These are phyloP conservation scores for Embiotoca jacksoni DNA, from an alignment of 2,113 vertebrate genomes.

Conservation along the genomic window DNA sequence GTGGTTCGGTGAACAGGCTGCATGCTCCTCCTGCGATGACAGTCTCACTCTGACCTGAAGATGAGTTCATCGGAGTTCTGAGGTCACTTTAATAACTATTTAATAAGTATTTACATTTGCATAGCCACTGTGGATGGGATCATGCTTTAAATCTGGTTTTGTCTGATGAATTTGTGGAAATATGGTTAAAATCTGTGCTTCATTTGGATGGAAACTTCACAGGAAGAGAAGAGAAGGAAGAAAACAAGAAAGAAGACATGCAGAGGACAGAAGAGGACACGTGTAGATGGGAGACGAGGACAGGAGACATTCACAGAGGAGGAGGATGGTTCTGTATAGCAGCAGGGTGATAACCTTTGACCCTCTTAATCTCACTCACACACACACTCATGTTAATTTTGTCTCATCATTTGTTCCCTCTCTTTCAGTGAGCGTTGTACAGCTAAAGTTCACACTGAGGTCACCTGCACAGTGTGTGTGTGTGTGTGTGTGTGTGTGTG, in stretches of 20 bases:
- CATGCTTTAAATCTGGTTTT: too few relatives aligned
- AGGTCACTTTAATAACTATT: too few relatives aligned
- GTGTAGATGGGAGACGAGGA: not conserved
- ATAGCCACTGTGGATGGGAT: too few relatives aligned
- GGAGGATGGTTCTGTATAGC: not conserved
- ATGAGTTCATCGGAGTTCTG: too few relatives aligned
- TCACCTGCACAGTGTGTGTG: constrained; percentile 25
- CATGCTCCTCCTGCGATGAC: too few relatives aligned
- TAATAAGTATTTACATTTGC: too few relatives aligned
- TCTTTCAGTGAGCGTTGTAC: not conserved
- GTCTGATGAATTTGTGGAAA: too few relatives aligned
- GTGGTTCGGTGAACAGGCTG: too few relatives aligned
- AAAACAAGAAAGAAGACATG: not conserved
- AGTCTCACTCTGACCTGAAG: too few relatives aligned
- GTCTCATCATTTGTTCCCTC: not conserved
- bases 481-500: not conserved
- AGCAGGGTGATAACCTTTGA: constrained; percentile 38
- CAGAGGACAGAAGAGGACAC: not conserved
- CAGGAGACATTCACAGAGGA: not conserved
- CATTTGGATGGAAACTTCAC: too few relatives aligned
- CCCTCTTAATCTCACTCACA: constrained; percentile 42
- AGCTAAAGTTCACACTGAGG: constrained; percentile 45
- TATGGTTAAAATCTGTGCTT: too few relatives aligned
- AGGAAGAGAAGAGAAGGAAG: not conserved
- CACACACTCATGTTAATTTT: constrained; percentile 21